Base-by-base conservation (phyloP, 2,888 invertebrate species). In the Micoletzkya japonica region DNA sequence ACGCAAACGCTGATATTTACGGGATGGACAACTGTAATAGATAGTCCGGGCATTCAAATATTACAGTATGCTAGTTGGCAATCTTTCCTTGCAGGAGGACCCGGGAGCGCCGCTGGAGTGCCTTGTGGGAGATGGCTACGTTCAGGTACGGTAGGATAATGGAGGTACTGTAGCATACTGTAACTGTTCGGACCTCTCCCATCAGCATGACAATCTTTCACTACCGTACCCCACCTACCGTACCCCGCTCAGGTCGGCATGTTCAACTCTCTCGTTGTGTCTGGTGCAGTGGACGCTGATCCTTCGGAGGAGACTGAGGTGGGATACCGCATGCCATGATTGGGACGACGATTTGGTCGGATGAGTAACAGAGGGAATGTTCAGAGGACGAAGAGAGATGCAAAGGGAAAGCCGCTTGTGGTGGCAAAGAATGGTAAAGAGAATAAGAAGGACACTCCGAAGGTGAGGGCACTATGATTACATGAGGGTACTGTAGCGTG, bases 81-180 rank as follows among this genome's bases (percentile, higher is more conserved):
- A 20, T 44, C 10, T 10, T 14, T 44, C 10, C 10, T 44, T 54
- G 36, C 28, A 66, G 54, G 64, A 66, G 17, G 64, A 66, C 32
- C 30, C 64, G 3, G 64, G 64, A 37, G 64, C 64, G 17, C 64
- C 64, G 14, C 44, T 66, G n/a, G 64, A 66, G 37, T 66, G 64
- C n/a, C 52, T 66, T 2, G 54, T 66, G n/a, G 64, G 54, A 20
- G 37, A 66, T 36, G 24, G 54, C 14, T 66, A 37, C 54, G 54
- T 66, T 24, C 64, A 66, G 64, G 64, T 66, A 2, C 14, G 6
- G 6, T 4, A 49, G n/a, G 14, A n/a, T n/a, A n/a, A n/a, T n/a
- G n/a, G n/a, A n/a, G n/a, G n/a, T n/a, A n/a, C n/a, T n/a, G n/a
- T n/a, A n/a, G n/a, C n/a, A n/a, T n/a, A n/a, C n/a, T n/a, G n/a